Conservation (phyloP, 2,113 vertebrate species). For the Gobio gobio region DNA sequence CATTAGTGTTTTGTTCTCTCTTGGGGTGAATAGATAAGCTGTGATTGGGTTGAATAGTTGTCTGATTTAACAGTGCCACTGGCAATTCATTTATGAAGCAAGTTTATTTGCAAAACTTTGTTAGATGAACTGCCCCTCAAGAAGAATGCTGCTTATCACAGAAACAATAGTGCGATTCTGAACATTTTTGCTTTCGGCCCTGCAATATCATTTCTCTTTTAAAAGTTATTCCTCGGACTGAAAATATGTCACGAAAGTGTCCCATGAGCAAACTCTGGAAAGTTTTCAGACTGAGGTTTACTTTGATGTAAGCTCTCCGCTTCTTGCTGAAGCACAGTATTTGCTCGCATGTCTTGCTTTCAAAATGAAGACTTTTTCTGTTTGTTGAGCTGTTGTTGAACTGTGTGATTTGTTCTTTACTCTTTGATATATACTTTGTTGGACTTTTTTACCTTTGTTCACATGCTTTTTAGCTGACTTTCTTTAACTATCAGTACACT, state of each 20-base stretch:
- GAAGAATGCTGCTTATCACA: slow-evolving; percentile 1
- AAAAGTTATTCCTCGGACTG: not conserved
- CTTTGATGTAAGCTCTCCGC: slow-evolving; percentile 17
- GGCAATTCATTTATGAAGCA: slow-evolving; percentile 1
- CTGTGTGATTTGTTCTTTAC: not conserved
- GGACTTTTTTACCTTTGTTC: not conserved
- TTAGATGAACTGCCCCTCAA: not conserved
- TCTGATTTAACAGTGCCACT: not conserved
- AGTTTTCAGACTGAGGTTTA: slow-evolving; percentile 13
- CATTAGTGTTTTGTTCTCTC: not conserved
- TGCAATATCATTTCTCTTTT: not conserved
- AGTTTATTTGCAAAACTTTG: slow-evolving; percentile 23
- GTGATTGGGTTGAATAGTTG: not conserved
- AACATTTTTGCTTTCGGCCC: not conserved
- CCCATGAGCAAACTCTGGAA: slow-evolving; percentile 17
- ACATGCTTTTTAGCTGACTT: not conserved
- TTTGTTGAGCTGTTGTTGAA: not conserved
- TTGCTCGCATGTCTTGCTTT: not conserved
- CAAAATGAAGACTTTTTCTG: not conserved
- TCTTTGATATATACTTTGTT: not conserved
- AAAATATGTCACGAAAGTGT: slow-evolving; percentile 31
- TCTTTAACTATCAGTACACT: not conserved
- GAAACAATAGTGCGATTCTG: not conserved
- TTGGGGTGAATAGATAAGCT: not conserved
- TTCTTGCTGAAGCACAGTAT: not conserved